Evolutionary conservation across 2,888 invertebrate genomes (phyloP).

Genomic region (Branchinecta sandiegonensis): DNA sequence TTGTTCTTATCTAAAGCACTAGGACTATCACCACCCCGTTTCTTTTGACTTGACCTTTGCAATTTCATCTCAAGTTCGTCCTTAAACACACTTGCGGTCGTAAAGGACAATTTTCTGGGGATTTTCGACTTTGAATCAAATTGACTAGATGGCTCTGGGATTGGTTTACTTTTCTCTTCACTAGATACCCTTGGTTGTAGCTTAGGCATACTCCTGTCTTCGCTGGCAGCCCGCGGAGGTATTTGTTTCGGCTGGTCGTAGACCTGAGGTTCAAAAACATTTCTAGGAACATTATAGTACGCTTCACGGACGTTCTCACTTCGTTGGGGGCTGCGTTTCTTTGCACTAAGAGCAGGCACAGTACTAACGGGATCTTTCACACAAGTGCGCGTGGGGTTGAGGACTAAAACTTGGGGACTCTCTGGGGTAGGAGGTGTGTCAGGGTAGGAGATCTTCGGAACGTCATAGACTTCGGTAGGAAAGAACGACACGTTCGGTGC

Average conservation of each 20-base stretch:
- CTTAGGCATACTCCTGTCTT: no score
- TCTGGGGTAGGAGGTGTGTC: background rate
- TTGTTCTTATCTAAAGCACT: background rate
- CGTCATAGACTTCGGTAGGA: background rate
- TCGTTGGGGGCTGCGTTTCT: background rate
- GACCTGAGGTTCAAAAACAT: background rate
- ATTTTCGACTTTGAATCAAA: background rate
- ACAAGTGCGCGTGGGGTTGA: background rate
- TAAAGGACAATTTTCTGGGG: conserved; percentile 10
- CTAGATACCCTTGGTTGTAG: no score
- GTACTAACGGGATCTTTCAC: background rate
- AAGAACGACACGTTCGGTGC: background rate
- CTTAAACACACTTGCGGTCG: background rate
- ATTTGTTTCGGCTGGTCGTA: background rate
- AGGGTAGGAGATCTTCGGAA: background rate
- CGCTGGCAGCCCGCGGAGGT: background rate
- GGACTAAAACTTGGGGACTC: background rate
- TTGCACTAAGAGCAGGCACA: background rate
- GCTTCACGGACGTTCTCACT: background rate
- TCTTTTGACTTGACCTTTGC: background rate
- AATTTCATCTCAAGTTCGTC: conserved; percentile 10
- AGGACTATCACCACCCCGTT: no score
- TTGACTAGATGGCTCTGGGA: no score
- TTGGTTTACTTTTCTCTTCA: no score
- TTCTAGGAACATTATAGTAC: background rate